Conservation (phyloP, 2,113 vertebrate species). For the Callorhinus ursinus region DNA sequence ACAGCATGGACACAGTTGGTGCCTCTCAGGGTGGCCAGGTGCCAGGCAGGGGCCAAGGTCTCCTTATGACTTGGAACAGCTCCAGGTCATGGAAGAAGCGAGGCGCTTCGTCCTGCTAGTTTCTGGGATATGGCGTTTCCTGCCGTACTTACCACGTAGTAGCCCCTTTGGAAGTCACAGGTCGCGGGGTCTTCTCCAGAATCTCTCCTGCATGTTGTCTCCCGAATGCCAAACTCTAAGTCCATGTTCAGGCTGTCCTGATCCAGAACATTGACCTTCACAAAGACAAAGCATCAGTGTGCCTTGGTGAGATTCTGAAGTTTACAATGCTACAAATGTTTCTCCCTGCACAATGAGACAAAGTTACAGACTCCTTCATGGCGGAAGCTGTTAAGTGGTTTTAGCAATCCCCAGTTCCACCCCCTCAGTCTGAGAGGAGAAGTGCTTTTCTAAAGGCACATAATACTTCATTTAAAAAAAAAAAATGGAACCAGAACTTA, state of each 20-base stretch:
- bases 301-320: accelerated
- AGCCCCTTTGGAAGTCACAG: conserved; percentile 78
- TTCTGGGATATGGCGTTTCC: not conserved
- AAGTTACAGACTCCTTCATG: accelerated
- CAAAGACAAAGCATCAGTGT: not conserved
- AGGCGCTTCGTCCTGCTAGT: accelerated
- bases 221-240: conserved; percentile 79
- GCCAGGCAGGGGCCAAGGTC: not conserved
- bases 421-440: not conserved
- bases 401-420: accelerated
- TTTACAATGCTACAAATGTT: accelerated
- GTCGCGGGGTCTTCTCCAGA: conserved; percentile 56
- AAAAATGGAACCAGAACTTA: accelerated
- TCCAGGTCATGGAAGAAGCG: accelerated
- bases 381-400: accelerated
- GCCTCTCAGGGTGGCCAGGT: accelerated
- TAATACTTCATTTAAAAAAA: not conserved
- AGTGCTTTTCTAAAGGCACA: accelerated
- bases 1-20: accelerated
- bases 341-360: not conserved
- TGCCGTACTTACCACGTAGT: conserved; percentile 66
- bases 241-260: conserved; percentile 48
- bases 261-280: conserved; percentile 75
- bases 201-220: conserved; percentile 75
- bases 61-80: accelerated